phyloP scores from a whole-genome alignment of 2,797 vertebrate genomes.

The Falco columbarius region DNA sequence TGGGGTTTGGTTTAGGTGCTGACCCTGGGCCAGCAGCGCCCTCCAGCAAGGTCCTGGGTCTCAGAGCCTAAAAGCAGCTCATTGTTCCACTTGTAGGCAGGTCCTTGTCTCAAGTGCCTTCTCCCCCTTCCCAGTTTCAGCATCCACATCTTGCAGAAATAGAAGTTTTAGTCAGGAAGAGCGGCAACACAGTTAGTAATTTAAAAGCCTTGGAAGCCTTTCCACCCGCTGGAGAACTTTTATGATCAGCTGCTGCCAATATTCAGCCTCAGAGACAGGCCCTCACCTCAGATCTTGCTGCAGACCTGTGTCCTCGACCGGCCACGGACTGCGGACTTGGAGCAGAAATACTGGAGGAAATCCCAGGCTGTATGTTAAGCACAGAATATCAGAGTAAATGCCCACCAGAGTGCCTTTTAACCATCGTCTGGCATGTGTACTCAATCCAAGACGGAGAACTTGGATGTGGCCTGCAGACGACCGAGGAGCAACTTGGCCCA shows the following conservation, averaged over 20 bases:
- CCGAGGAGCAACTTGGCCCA: background rate
- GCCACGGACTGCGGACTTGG: background rate
- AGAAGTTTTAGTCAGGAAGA: background rate
- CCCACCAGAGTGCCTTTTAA: background rate
- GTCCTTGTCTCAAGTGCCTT: background rate
- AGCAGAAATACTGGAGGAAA: background rate
- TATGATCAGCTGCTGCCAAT: background rate
- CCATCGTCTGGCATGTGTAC: fast-evolving
- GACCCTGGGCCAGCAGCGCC: background rate
- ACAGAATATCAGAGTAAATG: background rate
- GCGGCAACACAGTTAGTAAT: background rate
- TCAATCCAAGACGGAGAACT: background rate
- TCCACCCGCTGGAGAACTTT: background rate
- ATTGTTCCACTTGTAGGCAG: background rate
- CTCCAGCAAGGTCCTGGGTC: background rate
- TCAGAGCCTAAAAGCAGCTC: background rate
- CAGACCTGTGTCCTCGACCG: fast-evolving
- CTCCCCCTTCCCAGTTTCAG: background rate
- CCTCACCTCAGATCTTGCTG: background rate
- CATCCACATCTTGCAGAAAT: background rate
- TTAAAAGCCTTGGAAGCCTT: background rate
- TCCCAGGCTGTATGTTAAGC: background rate
- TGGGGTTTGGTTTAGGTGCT: background rate
- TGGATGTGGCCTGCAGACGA: background rate
- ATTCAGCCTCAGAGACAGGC: background rate